Evolutionary conservation across 1,140 invertebrate genomes (phyloP), one percentile per base, ranked within the genome.

Genomic region (Philopotamus ludificatus): DNA sequence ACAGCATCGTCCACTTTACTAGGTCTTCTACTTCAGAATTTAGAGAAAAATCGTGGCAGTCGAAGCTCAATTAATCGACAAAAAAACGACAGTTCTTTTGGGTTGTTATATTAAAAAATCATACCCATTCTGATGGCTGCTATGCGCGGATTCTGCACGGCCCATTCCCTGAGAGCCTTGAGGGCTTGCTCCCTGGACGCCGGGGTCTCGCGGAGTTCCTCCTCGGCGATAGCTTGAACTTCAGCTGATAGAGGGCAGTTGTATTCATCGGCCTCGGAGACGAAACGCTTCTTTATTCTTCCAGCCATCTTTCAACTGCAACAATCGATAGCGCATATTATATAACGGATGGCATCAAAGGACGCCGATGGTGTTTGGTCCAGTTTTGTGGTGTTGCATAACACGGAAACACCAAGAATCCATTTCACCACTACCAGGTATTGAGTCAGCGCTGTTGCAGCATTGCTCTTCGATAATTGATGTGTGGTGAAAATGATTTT

Each of bases 101-200:
- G n/a, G n/a, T n/a, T n/a, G n/a, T n/a, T 44, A 44, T 44, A 15
- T 50, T 21, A 7, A 15, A 21, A 28, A 2, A 18, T 16, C 20
- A 28, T 69, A 90, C 89, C 89, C 73, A 89, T 80, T 69, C 90
- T 83, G 64, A 85, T 85, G 67, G 86, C 83, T 68, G 83, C 76
- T 65, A 92, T 89, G 62, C 85, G 83, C 1, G 87, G 85, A 75
- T 90, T 90, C 72, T 88, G 81, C 58, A 82, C 83, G 62, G 90
- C 83, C 89, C 89, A 92, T 59, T 84, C 84, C 22, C 88, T 78
- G 67, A 91, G 77, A 21, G 88, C 83, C 0, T 82, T 80, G 16
- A 91, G 73, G 0, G 89, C 87, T 67, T 89, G 84, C 23, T 85
- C 82, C 18, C 89, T 79, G 0, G 82, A 79, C 25, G 81, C 82